Percentiles rank a stretch among this genome's conserved stretches.
Conservation (phyloP, 1,140 invertebrate species). For the Thalassaphorura encarpata region DNA sequence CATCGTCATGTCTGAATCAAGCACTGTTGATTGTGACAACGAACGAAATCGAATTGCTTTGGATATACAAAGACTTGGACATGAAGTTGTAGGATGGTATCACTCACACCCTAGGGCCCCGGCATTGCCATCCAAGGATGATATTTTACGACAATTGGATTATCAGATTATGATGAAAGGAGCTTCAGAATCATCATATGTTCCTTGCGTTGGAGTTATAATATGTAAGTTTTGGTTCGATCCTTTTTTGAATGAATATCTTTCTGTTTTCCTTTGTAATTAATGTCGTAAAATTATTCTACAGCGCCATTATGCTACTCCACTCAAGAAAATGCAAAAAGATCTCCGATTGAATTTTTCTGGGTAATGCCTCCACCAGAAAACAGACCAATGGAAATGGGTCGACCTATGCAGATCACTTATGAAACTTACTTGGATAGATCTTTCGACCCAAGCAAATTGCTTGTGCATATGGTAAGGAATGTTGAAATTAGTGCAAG, state of each 20-base stretch:
- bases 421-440: slow-evolving; percentile 26
- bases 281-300: slow-evolving; percentile 11
- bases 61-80: slow-evolving; percentile 61
- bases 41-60: slow-evolving; percentile 60
- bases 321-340: slow-evolving; percentile 62
- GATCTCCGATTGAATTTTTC: slow-evolving; percentile 72
- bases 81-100: slow-evolving; percentile 87
- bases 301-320: slow-evolving; percentile 59
- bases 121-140: slow-evolving; percentile 38
- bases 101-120: slow-evolving; percentile 75
- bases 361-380: slow-evolving; percentile 92
- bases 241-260: neutral
- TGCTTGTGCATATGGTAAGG: slow-evolving; percentile 19
- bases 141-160: slow-evolving; percentile 84
- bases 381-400: slow-evolving; percentile 64
- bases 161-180: slow-evolving; percentile 93
- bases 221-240: slow-evolving; percentile 57
- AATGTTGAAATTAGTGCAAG: neutral
- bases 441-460: slow-evolving; percentile 24
- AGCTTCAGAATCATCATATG: slow-evolving; percentile 73
- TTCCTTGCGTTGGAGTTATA: slow-evolving; percentile 85
- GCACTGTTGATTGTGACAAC: slow-evolving; percentile 58
- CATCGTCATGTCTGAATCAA: slow-evolving; percentile 65
- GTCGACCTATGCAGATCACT: slow-evolving; percentile 30
- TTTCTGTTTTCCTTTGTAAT: slow-evolving; percentile 9